Percentiles rank a stretch among this genome's conserved stretches.
phyloP scores from a whole-genome alignment of 2,888 invertebrate genomes.

The Lissocephala sabroskyi region DNA sequence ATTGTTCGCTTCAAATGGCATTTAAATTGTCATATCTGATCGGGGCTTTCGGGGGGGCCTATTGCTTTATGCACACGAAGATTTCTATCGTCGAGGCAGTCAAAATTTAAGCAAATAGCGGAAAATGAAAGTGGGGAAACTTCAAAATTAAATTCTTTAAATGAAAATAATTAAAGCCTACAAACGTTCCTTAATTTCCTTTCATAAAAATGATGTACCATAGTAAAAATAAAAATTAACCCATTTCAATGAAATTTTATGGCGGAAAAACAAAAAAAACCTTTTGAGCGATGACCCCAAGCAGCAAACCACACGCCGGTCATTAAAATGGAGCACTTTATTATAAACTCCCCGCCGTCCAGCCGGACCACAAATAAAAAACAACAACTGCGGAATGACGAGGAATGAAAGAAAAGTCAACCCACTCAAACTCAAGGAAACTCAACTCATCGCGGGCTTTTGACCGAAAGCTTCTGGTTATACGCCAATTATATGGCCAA shows the following conservation, averaged over 20 bases:
- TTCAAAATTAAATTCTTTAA: too few species aligned
- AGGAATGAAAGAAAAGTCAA: too few species aligned
- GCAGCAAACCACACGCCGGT: not conserved
- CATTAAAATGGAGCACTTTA: not conserved
- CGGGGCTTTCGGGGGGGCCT: not conserved
- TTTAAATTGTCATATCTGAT: slow-evolving; percentile 13
- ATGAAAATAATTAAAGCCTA: too few species aligned
- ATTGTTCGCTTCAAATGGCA: slow-evolving; percentile 12
- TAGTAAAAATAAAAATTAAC: not conserved
- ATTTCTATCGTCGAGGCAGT: not conserved
- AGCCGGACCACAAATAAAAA: too few species aligned
- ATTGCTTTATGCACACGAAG: not conserved
- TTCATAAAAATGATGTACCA: too few species aligned
- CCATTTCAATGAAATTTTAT: not conserved
- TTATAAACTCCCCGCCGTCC: not conserved
- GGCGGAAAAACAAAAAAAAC: not conserved
- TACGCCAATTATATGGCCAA: slow-evolving; percentile 31
- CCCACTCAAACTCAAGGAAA: slow-evolving; percentile 22
- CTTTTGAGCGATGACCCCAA: not conserved
- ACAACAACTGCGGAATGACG: too few species aligned
- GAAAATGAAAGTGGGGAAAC: too few species aligned
- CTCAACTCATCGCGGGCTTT: slow-evolving; percentile 13
- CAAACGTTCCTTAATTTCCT: too few species aligned
- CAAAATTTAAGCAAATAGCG: slow-evolving; percentile 2
- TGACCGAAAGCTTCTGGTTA: slow-evolving; percentile 9